Percentiles rank a stretch among this genome's conserved stretches.
phyloP scores from a whole-genome alignment of 2,888 invertebrate genomes.

The Cephus pulcher region DNA sequence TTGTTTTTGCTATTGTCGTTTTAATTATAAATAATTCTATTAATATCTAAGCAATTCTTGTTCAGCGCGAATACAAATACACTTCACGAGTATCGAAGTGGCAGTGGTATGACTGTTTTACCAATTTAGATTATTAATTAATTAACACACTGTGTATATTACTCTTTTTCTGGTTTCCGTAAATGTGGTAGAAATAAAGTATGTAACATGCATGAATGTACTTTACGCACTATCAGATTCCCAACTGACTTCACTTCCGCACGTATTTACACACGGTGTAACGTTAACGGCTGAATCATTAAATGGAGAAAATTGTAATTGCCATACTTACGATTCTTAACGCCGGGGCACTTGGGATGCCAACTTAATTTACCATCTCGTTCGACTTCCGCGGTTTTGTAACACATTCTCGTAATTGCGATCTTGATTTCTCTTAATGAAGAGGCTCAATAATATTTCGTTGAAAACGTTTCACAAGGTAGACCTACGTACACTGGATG shows the following conservation, averaged over 20 bases:
- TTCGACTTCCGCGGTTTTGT: slow-evolving; percentile 1
- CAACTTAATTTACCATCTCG: slow-evolving; percentile 22
- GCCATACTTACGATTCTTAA: neutral
- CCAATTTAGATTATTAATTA: neutral
- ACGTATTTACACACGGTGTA: slow-evolving; percentile 30
- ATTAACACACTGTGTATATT: neutral
- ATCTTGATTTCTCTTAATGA: neutral
- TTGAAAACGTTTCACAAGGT: neutral
- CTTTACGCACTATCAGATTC: slow-evolving; percentile 29
- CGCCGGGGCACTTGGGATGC: neutral
- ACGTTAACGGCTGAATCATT: neutral
- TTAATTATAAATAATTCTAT: neutral
- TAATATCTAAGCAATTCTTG: neutral
- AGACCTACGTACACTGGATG: neutral
- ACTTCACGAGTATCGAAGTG: slow-evolving; percentile 17
- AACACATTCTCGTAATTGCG: neutral
- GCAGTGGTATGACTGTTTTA: slow-evolving; percentile 13
- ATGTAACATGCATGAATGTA: slow-evolving; percentile 37
- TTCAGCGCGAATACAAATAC: neutral
- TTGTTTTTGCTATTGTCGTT: neutral
- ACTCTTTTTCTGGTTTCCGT: neutral
- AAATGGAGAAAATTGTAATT: slow-evolving; percentile 2
- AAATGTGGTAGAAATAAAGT: slow-evolving; percentile 31
- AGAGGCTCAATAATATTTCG: slow-evolving; percentile 4
- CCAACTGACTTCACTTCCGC: slow-evolving; percentile 28